These are phyloP conservation scores for Archaeoteleia sp. DNA, from an alignment of 2,888 invertebrate genomes.

Conservation along the genomic window DNA sequence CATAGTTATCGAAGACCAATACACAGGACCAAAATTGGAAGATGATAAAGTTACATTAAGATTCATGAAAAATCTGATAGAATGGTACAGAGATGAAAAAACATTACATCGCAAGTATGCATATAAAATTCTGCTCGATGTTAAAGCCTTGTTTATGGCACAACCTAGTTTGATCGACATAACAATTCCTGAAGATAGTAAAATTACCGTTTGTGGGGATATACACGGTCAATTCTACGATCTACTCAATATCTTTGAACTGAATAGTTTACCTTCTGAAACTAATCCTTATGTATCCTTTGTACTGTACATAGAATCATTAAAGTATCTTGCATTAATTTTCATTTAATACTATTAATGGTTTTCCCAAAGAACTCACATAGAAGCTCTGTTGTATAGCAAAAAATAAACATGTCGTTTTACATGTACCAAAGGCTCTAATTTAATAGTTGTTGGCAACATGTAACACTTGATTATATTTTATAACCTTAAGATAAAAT, in stretches of 20 bases:
- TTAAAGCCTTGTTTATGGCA: conserved; percentile 87
- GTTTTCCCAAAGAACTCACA: too few species aligned
- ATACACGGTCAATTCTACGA: conserved; percentile 99
- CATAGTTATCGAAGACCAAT: conserved; percentile 94
- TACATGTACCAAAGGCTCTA: too few species aligned
- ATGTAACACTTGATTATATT: too few species aligned
- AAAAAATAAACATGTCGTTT: too few species aligned
- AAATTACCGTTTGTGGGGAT: conserved; percentile 99
- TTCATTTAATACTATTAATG: too few species aligned
- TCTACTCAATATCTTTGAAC: conserved; percentile 96
- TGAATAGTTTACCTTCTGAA: conserved; percentile 96
- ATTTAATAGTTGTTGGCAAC: too few species aligned
- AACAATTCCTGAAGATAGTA: conserved; percentile 86
- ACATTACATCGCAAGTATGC: conserved; percentile 97
- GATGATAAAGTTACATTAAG: conserved; percentile 90
- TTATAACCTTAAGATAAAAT: too few species aligned
- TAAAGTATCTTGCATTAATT: too few species aligned
- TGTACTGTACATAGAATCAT: neutral
- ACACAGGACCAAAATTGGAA: conserved; percentile 91
- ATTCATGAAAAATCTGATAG: conserved; percentile 93
- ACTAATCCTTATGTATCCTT: conserved; percentile 92
- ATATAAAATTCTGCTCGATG: conserved; percentile 96
- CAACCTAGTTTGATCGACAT: conserved; percentile 95
- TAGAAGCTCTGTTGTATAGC: too few species aligned
- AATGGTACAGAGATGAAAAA: conserved; percentile 92